A percentile compares a stretch with the other conserved stretches of the same genome.
Conservation (phyloP, 2,797 vertebrate species). For the Sandelia bainsii region DNA sequence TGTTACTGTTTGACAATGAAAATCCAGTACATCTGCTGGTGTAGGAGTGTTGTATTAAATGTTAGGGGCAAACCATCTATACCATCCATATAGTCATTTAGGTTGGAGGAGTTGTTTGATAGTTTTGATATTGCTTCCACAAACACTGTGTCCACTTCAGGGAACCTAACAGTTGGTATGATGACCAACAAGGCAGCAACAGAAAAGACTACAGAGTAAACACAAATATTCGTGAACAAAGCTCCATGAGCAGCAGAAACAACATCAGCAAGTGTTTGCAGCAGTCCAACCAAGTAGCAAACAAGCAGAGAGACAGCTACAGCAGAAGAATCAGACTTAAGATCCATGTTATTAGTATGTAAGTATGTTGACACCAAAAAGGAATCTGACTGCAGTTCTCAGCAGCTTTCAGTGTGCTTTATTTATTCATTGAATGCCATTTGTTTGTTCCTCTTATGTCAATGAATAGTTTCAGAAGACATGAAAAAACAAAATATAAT, state of each 20-base stretch:
- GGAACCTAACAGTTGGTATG: neutral
- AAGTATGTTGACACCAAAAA: too few relatives aligned
- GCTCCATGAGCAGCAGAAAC: neutral
- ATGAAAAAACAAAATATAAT: too few relatives aligned
- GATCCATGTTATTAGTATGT: too few relatives aligned
- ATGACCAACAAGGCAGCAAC: neutral
- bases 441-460: too few relatives aligned
- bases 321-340: neutral
- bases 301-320: neutral
- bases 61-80: too few relatives aligned
- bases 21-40: too few relatives aligned
- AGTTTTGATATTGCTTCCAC: neutral
- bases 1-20: too few relatives aligned
- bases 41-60: too few relatives aligned
- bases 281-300: neutral
- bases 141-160: neutral
- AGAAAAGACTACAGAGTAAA: neutral
- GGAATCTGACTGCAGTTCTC: neutral
- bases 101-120: too few relatives aligned
- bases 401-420: neutral
- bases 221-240: constrained; percentile 6
- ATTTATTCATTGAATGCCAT: too few relatives aligned
- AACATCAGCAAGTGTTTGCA: neutral
- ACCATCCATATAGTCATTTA: too few relatives aligned
- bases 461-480: too few relatives aligned